phyloP scores from a whole-genome alignment of 2,797 vertebrate species.

The Phoeniculus purpureus region DNA sequence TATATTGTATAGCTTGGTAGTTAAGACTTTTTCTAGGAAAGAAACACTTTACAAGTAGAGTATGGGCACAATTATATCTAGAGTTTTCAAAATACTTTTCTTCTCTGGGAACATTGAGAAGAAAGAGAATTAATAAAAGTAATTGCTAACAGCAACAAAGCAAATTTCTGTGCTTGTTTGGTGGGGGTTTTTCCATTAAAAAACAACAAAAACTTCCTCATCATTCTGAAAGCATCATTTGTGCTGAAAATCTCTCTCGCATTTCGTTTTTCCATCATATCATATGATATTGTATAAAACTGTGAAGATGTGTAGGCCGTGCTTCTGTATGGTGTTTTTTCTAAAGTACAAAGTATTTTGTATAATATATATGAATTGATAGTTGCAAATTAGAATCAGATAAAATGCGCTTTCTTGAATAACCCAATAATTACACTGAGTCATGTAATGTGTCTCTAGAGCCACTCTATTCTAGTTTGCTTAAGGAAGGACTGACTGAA shows the following conservation, averaged over 20 bases:
- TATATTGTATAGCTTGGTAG: background rate
- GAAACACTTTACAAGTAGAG: background rate
- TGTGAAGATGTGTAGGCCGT: background rate
- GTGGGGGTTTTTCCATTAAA: background rate
- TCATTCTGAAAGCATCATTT: background rate
- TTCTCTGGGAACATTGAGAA: background rate
- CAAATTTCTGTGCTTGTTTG: background rate
- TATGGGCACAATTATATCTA: background rate
- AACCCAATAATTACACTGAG: slow-evolving; percentile 54
- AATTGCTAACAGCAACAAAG: background rate
- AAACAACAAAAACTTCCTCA: background rate
- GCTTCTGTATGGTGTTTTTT: background rate
- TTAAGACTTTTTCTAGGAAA: background rate
- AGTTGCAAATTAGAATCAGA: slow-evolving; percentile 24
- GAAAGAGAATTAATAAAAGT: background rate
- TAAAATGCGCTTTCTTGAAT: slow-evolving; percentile 36
- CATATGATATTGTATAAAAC: background rate
- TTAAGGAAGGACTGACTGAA: slow-evolving; percentile 54
- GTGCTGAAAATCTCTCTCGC: background rate
- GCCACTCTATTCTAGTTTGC: background rate
- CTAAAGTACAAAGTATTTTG: background rate
- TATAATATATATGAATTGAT: slow-evolving; percentile 1
- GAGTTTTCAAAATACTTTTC: background rate
- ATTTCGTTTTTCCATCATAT: background rate
- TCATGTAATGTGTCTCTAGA: slow-evolving; percentile 32